A percentile compares a stretch with the other conserved stretches of the same genome.
phyloP scores from a whole-genome alignment of 2,888 invertebrate genomes.

The Pachliopta kotzebuea region DNA sequence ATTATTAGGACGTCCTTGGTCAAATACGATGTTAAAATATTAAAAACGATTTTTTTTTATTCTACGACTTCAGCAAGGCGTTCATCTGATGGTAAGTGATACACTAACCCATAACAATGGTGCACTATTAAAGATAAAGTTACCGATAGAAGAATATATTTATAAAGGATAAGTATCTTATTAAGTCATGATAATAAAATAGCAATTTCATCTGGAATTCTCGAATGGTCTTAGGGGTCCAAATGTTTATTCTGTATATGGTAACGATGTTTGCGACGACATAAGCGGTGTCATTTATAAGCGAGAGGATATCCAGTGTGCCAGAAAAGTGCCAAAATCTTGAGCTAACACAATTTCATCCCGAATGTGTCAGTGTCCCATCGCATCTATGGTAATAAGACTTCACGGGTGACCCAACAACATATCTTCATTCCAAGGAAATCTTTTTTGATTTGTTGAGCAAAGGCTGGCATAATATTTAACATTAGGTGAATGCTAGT shows the following conservation, averaged over 20 bases:
- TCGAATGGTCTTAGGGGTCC: constrained; percentile 1
- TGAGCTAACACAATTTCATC: constrained; percentile 55
- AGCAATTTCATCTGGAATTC: neutral
- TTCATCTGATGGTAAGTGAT: no score
- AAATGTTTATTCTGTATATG: constrained; percentile 20
- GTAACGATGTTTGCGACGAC: constrained; percentile 27
- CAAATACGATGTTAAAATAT: no score
- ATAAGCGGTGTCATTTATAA: constrained; percentile 23
- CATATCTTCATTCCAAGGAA: neutral
- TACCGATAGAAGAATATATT: no score
- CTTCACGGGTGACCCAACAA: constrained; percentile 40
- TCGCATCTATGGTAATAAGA: constrained; percentile 46
- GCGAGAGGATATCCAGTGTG: constrained; percentile 21
- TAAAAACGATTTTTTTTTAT: no score
- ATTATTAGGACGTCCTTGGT: no score
- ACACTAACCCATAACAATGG: no score
- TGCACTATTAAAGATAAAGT: no score
- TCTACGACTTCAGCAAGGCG: no score
- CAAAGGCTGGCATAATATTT: no score
- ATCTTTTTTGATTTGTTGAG: no score
- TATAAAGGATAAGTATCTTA: no score
- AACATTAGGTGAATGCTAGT: no score
- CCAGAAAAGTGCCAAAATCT: constrained; percentile 39
- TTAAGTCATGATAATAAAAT: neutral
- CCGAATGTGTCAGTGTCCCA: constrained; percentile 47